Conservation (phyloP, 2,113 vertebrate genomes). For the Phyllostomus hastatus region DNA sequence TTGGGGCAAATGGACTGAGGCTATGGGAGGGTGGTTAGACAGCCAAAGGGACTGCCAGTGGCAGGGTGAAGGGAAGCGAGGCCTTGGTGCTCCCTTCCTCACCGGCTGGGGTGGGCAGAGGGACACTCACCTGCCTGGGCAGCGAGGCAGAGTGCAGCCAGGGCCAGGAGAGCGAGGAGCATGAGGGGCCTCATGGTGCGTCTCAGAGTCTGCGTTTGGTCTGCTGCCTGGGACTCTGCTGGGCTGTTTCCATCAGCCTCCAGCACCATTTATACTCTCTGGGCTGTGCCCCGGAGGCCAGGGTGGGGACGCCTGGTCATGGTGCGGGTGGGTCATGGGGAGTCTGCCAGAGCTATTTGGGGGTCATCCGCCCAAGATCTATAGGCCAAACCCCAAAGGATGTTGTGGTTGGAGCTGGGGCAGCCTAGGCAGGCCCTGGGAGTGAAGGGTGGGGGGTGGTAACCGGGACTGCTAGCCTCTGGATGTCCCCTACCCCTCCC, state of each 20-base stretch:
- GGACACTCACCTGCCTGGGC: slow-evolving; percentile 57
- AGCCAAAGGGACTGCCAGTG: neutral
- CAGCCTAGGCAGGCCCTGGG: neutral
- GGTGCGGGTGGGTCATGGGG: neutral
- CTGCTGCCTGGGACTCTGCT: neutral
- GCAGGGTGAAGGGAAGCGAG: neutral
- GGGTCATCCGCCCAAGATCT: slow-evolving; percentile 59
- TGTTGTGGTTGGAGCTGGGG: slow-evolving; percentile 67
- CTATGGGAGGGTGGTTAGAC: neutral
- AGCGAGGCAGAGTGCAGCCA: slow-evolving; percentile 65
- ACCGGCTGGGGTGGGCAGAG: neutral
- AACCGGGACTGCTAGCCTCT: neutral
- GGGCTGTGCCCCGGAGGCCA: neutral
- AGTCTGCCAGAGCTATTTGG: slow-evolving; percentile 64
- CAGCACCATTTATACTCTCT: slow-evolving; percentile 66
- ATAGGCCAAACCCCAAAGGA: slow-evolving; percentile 52
- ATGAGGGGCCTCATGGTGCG: slow-evolving; percentile 66
- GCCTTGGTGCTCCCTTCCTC: neutral
- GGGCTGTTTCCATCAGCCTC: neutral
- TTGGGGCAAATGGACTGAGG: neutral
- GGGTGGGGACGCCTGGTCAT: neutral
- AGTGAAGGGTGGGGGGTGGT: neutral
- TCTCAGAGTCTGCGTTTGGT: rapidly evolving
- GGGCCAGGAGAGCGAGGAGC: slow-evolving; percentile 66
- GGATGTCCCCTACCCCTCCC: neutral